phyloP scores from a whole-genome alignment of 1,140 invertebrate species.

The Drosophila oshimai region DNA sequence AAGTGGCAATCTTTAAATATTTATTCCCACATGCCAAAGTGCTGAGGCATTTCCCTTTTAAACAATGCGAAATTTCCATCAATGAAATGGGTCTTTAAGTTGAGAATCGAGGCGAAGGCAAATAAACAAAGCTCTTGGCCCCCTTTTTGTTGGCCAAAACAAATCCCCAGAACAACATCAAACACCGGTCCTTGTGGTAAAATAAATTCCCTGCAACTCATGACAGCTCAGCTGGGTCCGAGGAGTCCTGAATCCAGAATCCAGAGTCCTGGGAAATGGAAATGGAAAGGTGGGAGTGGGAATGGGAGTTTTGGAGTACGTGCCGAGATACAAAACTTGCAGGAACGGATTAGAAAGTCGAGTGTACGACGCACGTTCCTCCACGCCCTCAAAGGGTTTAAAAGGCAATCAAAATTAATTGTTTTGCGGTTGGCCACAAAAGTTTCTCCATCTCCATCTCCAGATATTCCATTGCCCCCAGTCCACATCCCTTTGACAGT shows the following conservation, averaged over 20 bases:
- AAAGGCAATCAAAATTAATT: constrained; percentile 80
- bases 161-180: constrained; percentile 20
- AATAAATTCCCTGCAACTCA: constrained; percentile 74
- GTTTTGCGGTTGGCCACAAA: constrained; percentile 66
- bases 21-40: constrained; percentile 57
- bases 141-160: constrained; percentile 6
- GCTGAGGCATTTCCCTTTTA: constrained; percentile 28
- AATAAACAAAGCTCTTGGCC: constrained; percentile 52
- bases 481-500: not conserved
- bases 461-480: not conserved
- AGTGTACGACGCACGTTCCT: constrained; percentile 19
- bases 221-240: constrained; percentile 48
- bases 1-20: constrained; percentile 74
- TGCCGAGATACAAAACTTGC: constrained; percentile 69
- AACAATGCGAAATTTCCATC: constrained; percentile 59
- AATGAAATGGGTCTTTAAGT: constrained; percentile 67
- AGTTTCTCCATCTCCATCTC: constrained; percentile 30
- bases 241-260: constrained; percentile 32
- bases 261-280: constrained; percentile 1
- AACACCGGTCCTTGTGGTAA: constrained; percentile 67
- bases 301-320: constrained; percentile 30
- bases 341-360: constrained; percentile 58
- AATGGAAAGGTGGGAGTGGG: not conserved
- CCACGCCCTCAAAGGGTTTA: constrained; percentile 57
- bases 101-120: constrained; percentile 53